Evolutionary conservation across 2,888 invertebrate genomes (phyloP), one percentile per base, ranked within the genome.

Genomic region (Cinara cedri): DNA sequence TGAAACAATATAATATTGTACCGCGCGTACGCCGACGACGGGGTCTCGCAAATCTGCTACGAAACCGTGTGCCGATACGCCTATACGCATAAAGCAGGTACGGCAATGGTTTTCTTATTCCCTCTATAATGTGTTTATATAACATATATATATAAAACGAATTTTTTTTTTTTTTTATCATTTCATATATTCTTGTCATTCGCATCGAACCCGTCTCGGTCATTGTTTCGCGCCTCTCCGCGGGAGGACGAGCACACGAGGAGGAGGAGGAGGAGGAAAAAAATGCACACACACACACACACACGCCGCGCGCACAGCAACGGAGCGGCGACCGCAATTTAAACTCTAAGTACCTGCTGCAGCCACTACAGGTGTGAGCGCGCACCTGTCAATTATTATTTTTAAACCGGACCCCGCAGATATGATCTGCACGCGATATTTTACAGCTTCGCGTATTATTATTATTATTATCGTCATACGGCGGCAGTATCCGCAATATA

Each of bases 391-490:
- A 78, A 78, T 78, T 34, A 34, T 34, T 34, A 34, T 34, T 34
- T 34, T 34, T 78, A 78, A 76, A 66, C 76, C 68, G 49, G 60
- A 68, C 49, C 60, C 8, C 14, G 34, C 66, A 57, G 78, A 78
- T 70, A 78, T 78, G 78, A 78, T 78, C 78, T 78, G 78, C 78
- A 70, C 68, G 78, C 78, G 68, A 78, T 78, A 68, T 78, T 78
- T 78, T 60, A 78, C 78, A 70, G 68, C 78, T 70, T 60, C 70
- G 60, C 68, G 21, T 26, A 26, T 14, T 34, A 34, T 34, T 34
- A 34, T 34, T 6, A 34, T 34, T n/a, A n/a, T n/a, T n/a, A n/a
- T n/a, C n/a, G n/a, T n/a, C n/a, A n/a, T n/a, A n/a, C n/a, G n/a
- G n/a, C n/a, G n/a, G n/a, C n/a, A n/a, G n/a, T n/a, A n/a, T n/a